Evolutionary conservation across 2,888 invertebrate genomes (phyloP).

Genomic region (Elysia crispata): DNA sequence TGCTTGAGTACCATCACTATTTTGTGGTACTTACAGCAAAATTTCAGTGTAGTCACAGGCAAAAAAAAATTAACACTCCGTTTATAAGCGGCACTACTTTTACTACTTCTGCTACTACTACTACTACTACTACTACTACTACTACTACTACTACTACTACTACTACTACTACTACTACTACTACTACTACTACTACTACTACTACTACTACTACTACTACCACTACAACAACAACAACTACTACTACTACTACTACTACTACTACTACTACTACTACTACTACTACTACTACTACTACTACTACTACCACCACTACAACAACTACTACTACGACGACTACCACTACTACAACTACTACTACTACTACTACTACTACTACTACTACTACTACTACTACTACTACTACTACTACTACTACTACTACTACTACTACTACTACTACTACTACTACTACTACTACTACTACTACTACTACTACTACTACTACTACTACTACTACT

Average conservation of each 20-base stretch:
- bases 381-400: slow-evolving; percentile 9
- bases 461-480: slow-evolving; percentile 9
- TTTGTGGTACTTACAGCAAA: too few species aligned
- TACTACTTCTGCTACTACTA: too few species aligned
- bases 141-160: slow-evolving; percentile 9
- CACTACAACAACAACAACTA: background rate
- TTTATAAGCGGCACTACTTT: too few species aligned
- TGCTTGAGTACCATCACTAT: too few species aligned
- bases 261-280: slow-evolving; percentile 4
- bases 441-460: background rate
- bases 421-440: slow-evolving; percentile 1
- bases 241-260: slow-evolving; percentile 9
- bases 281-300: slow-evolving; percentile 4
- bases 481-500: slow-evolving; percentile 1
- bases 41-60: too few species aligned
- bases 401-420: slow-evolving; percentile 4
- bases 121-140: slow-evolving; percentile 9
- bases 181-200: slow-evolving; percentile 9
- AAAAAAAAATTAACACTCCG: too few species aligned
- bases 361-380: slow-evolving; percentile 9
- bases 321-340: too few species aligned
- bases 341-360: background rate
- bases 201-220: slow-evolving; percentile 9
- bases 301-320: too few species aligned
- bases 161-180: slow-evolving; percentile 12